Conservation (phyloP, 2,797 vertebrate species). For the Lepilemur ruficaudatus region DNA sequence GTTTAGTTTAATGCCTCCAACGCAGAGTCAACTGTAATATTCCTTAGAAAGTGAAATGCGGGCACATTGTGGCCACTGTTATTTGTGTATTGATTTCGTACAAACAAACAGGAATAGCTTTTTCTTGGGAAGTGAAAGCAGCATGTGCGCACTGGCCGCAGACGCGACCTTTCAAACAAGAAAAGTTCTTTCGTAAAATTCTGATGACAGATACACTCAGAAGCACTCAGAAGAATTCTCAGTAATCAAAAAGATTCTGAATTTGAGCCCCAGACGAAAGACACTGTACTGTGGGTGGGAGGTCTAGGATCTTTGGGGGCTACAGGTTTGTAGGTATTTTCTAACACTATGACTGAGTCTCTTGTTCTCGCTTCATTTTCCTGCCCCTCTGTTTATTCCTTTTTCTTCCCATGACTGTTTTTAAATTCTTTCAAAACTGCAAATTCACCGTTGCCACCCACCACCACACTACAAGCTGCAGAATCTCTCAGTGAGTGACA, state of each 20-base stretch:
- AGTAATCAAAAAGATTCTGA: constrained; percentile 25
- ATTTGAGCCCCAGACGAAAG: constrained; percentile 54
- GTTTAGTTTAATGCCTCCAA: neutral
- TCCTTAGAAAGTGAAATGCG: neutral
- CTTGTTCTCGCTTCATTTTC: constrained; percentile 11
- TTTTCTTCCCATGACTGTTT: neutral
- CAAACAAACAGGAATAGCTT: neutral
- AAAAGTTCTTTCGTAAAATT: constrained; percentile 45
- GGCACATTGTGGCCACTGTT: neutral
- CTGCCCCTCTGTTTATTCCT: neutral
- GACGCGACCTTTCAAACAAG: constrained; percentile 3
- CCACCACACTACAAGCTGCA: neutral
- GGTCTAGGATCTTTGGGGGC: neutral
- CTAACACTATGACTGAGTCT: neutral
- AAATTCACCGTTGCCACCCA: neutral
- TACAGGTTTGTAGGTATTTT: neutral
- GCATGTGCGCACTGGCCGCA: neutral
- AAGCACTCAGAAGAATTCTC: constrained; percentile 40
- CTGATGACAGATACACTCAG: constrained; percentile 61
- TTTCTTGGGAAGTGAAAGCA: neutral
- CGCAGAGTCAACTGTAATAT: neutral
- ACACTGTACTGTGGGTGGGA: neutral
- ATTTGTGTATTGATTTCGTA: neutral
- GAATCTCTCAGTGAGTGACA: neutral
- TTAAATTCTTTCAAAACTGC: neutral